Base-by-base conservation (phyloP, 2,113 vertebrate genomes). In the Notiomystis cincta region DNA sequence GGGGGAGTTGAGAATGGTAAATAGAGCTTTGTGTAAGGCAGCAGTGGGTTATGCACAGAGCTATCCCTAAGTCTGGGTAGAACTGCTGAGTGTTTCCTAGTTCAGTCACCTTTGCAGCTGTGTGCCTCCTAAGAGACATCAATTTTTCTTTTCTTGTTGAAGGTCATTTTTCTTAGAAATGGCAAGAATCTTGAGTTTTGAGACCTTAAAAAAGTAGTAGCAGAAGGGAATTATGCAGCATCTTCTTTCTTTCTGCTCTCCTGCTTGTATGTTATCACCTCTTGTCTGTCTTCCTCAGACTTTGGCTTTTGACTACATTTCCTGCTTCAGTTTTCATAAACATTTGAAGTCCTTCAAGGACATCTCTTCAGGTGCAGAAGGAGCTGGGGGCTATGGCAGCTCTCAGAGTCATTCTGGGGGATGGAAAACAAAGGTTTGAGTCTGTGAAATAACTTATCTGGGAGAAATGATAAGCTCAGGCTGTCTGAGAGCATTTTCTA, bases 401-500 rank as follows among this genome's bases (percentile, higher is more conserved):
- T 93, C 54, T 83, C 53, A 58, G 48, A 23, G 35, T 76, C 78
- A 33, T 44, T 38, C 81, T 86, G 14, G 47, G 90, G 75, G 38
- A 58, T 13, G 13, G 75, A 66, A 93, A 88, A 75, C 50, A 86
- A 50, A 71, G 27, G 8, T 33, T 78, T 50, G 42, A 70, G 60
- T 47, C 40, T 82, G 66, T 85, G 82, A 91, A 87, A 87, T 57
- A 73, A 56, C 38, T 70, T 87, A 31, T 71, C n/a, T 56, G 65
- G 17, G 81, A 51, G 71, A 73, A 95, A 85, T n/a, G 1, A 64
- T 35, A 69, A 92, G 23, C 71, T 65, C 58, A 56, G 47, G 18
- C 75, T 92, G 81, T 94, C 89, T 80, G 60, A 85, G 78, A 82
- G 75, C 33, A 82, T 93, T 94, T 93, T 9, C 50, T 47, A 82